These are phyloP conservation scores for Intellagama lesueurii DNA, from an alignment of 2,797 vertebrate genomes.

Conservation along the genomic window DNA sequence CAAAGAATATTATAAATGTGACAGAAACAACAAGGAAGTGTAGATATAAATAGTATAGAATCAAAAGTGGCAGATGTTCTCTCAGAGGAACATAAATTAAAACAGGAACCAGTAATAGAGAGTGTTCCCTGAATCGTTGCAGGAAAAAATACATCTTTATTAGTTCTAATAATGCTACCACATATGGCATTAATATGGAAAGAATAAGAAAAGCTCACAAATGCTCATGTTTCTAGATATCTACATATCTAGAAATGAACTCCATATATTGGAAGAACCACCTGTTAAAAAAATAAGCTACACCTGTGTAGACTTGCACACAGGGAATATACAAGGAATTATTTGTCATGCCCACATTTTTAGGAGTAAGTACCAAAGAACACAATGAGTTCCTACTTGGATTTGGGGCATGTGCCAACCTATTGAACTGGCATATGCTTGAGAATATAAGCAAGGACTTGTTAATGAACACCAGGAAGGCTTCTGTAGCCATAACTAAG, in stretches of 20 bases:
- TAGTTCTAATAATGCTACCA: slow-evolving; percentile 24
- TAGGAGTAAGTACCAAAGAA: too few relatives aligned
- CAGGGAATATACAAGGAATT: not conserved
- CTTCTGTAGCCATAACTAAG: too few relatives aligned
- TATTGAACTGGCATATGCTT: too few relatives aligned
- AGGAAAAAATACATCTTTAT: slow-evolving; percentile 37
- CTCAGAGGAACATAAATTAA: slow-evolving; percentile 67
- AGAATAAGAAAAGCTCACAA: not conserved
- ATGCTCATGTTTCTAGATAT: not conserved
- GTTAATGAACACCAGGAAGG: too few relatives aligned
- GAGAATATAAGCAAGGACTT: too few relatives aligned
- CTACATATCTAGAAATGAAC: not conserved
- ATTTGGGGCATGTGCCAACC: too few relatives aligned
- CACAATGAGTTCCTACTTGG: too few relatives aligned
- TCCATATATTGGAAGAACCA: not conserved
- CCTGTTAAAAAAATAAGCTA: not conserved
- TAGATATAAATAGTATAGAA: slow-evolving; percentile 61
- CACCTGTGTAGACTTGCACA: not conserved
- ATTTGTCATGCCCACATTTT: not conserved
- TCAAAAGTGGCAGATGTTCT: slow-evolving; percentile 68
- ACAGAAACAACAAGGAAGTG: slow-evolving; percentile 47
- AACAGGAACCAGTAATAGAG: slow-evolving; percentile 48
- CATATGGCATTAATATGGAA: not conserved
- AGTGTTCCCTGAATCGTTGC: slow-evolving; percentile 46
- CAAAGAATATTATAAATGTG: slow-evolving; percentile 45